Conservation (phyloP, 2,113 vertebrate species). For the Hylia prasina region DNA sequence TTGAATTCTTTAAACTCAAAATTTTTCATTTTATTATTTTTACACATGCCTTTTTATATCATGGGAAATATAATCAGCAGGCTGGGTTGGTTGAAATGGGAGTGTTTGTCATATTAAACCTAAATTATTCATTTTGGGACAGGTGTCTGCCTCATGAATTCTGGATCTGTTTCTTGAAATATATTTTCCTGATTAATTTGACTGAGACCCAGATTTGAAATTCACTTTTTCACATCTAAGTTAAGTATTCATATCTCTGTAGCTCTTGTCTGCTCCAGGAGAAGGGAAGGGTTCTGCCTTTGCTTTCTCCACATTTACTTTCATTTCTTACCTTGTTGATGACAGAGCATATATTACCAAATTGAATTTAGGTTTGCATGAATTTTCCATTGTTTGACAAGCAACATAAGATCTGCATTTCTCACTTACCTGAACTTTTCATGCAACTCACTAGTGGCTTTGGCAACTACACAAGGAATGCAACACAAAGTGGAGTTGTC, state of each 20-base stretch:
- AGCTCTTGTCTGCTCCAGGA: background rate
- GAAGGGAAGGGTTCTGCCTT: background rate
- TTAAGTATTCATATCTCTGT: background rate
- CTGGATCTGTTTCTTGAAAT: background rate
- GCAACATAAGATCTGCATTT: background rate
- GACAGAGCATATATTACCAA: background rate
- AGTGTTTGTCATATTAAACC: background rate
- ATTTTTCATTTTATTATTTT: background rate
- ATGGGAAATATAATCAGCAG: background rate
- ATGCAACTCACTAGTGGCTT: background rate
- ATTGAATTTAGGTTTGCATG: background rate
- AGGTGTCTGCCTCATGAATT: background rate
- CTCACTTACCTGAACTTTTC: background rate
- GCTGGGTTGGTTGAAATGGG: background rate
- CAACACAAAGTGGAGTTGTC: background rate
- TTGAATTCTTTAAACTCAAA: background rate
- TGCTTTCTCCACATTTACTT: background rate
- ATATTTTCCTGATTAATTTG: background rate
- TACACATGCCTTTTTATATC: background rate
- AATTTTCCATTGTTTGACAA: background rate
- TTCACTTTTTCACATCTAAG: background rate
- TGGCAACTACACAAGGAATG: background rate
- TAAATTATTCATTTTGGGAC: background rate
- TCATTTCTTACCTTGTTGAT: background rate
- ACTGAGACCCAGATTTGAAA: background rate